Evolutionary conservation across 2,888 invertebrate species (phyloP).

Genomic region (Resseliella maxima): DNA sequence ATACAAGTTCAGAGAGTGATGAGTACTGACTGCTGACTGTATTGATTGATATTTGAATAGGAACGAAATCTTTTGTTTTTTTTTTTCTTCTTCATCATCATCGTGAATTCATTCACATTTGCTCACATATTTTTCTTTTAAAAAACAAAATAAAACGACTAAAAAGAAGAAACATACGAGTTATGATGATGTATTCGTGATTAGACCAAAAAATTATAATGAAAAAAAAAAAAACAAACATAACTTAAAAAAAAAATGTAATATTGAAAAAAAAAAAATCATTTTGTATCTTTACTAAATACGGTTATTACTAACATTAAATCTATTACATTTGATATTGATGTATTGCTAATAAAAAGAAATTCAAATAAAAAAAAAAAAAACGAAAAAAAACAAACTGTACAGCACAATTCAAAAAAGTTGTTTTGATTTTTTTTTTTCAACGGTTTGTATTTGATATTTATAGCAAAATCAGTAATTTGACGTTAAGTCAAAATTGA

Average conservation of each 20-base stretch:
- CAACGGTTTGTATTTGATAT: too few relatives aligned
- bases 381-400: background rate
- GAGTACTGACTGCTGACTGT: background rate
- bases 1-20: background rate
- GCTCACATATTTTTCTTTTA: background rate
- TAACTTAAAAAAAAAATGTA: too few relatives aligned
- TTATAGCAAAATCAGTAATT: too few relatives aligned
- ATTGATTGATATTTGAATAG: background rate
- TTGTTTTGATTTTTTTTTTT: background rate
- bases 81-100: too few relatives aligned
- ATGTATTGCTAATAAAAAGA: conserved; percentile 35
- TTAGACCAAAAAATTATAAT: background rate
- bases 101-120: background rate
- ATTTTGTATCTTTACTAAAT: conserved; percentile 35
- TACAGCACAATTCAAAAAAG: background rate
- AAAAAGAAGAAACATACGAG: background rate
- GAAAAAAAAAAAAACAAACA: background rate
- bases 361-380: background rate
- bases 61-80: background rate
- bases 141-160: background rate
- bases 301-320: conserved; percentile 35
- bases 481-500: too few relatives aligned
- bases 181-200: background rate
- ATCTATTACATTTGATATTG: conserved; percentile 46
- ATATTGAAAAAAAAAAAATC: background rate